Base-by-base conservation (phyloP, 35 echinoderm and acorn worm species). In the Ophiothrix spiculata region DNA sequence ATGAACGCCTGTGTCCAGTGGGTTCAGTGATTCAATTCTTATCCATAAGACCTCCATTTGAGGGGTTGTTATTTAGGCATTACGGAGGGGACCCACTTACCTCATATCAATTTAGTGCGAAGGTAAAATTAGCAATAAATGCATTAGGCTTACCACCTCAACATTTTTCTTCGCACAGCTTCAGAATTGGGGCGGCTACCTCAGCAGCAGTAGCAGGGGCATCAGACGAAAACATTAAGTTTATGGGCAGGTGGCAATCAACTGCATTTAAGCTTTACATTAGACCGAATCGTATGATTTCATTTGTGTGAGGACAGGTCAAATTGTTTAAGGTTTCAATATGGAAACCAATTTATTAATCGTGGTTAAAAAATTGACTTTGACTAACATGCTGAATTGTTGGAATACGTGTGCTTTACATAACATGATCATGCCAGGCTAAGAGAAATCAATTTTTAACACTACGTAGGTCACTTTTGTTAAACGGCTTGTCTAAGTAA, bases 101-200 rank as follows among this genome's bases (percentile, higher is more conserved):
- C 25, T n/a, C 3, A 4, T 10, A 12, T 25, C 60, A 69, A n/a
- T 69, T 10, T 69, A 69, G 29, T n/a, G 1, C 3, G 3, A 15
- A 25, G 3, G 17, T 15, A 25, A 69, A 2, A n/a, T 2, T 4
- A 28, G 60, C 16, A 12, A n/a, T 69, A n/a, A 69, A 69, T 6
- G 8, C 25, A 15, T 25, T 69, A n/a, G 60, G 60, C 29, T 69
- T 69, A n/a, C 23, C 60, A 15, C 60, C 60, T 25, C 3, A 25
- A 25, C 3, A 69, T 2, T 69, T 69, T 25, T 25, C 16, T 25
- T n/a, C 60, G 1, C 60, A 69, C 23, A 69, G 60, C 23, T 69
- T 69, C 60, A 69, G 60, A 69, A 69, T 69, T 69, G 60, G 60
- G 8, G 60, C 60, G 29, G 60, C 60, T 69, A 69, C 60, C 29